Percentiles rank a stretch among this genome's conserved stretches.
Evolutionary conservation across 2,888 invertebrate genomes (phyloP).

Genomic region (Agelastica alni): DNA sequence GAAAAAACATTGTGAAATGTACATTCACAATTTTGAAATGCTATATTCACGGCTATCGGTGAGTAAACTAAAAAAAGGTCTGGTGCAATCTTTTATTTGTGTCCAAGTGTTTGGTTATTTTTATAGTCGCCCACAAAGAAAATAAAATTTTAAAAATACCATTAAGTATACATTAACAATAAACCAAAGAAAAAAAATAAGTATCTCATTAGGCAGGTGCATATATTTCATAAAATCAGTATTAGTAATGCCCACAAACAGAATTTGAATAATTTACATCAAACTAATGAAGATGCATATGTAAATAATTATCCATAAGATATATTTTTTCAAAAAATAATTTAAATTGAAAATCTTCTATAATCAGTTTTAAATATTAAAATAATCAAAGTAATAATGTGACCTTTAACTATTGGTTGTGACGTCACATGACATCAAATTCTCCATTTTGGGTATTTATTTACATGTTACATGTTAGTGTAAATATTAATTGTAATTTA

Average conservation of each 20-base stretch:
- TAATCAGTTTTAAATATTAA: too few species aligned
- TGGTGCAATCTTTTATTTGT: slow-evolving; percentile 9
- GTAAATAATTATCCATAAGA: neutral
- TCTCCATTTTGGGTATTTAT: too few species aligned
- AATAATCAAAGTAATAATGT: too few species aligned
- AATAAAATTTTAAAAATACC: slow-evolving; percentile 19
- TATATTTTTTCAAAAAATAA: too few species aligned
- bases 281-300: neutral
- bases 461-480: too few species aligned
- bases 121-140: slow-evolving; percentile 17
- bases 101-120: neutral
- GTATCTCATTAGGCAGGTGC: slow-evolving; percentile 20
- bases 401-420: too few species aligned
- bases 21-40: too few species aligned
- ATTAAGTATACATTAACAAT: slow-evolving; percentile 16
- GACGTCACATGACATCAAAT: too few species aligned
- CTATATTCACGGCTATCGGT: too few species aligned
- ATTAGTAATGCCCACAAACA: neutral
- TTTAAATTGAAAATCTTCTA: neutral
- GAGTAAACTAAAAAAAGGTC: too few species aligned
- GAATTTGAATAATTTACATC: neutral
- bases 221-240: neutral
- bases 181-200: slow-evolving; percentile 11
- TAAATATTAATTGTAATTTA: too few species aligned
- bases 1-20: too few species aligned